phyloP scores from a whole-genome alignment of 2,797 vertebrate species.

The Mormyrus proboscirostris region DNA sequence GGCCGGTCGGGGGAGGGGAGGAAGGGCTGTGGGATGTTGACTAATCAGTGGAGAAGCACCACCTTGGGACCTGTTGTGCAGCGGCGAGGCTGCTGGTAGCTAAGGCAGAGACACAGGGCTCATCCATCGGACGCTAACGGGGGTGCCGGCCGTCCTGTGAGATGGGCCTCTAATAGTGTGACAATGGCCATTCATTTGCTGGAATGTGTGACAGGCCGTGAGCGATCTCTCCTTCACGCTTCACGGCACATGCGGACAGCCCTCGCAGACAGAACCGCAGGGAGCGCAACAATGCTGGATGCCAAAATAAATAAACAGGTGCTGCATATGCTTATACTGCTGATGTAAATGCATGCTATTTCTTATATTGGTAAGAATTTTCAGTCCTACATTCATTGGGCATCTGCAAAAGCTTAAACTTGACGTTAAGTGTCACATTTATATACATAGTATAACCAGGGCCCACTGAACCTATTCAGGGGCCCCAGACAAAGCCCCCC shows the following conservation, averaged over 20 bases:
- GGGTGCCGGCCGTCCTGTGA: background rate
- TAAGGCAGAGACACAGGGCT: background rate
- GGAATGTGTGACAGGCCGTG: background rate
- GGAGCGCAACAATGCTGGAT: background rate
- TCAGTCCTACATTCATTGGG: background rate
- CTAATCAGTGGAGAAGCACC: background rate
- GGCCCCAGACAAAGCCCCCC: background rate
- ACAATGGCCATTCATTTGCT: conserved; percentile 5
- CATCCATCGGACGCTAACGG: background rate
- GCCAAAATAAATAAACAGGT: background rate
- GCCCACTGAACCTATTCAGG: background rate
- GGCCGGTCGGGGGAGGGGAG: background rate
- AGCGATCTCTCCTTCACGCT: background rate
- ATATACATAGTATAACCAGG: background rate
- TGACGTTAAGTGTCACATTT: background rate
- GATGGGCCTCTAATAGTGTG: background rate
- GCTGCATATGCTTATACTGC: background rate
- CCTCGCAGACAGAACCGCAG: background rate
- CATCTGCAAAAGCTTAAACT: background rate
- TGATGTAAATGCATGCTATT: background rate
- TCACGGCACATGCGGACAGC: background rate
- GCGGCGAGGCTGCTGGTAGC: background rate
- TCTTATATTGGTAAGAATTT: background rate
- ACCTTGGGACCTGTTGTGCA: background rate
- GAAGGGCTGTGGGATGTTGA: background rate